Evolutionary conservation across 2,888 invertebrate genomes (phyloP).

Genomic region (Metacarcinus magister): DNA sequence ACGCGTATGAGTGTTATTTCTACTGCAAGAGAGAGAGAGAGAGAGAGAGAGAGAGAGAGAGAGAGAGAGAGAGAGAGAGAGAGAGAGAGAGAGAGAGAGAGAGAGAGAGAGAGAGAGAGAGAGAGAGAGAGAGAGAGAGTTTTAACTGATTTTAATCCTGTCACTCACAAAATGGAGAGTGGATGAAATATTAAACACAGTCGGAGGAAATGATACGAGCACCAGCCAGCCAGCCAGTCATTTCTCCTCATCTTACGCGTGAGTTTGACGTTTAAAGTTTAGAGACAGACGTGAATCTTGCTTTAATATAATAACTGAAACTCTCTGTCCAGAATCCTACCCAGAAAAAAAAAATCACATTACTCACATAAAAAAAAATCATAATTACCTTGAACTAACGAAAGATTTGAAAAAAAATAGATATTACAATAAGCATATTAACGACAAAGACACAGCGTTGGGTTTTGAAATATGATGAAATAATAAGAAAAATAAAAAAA

Average conservation of each 20-base stretch:
- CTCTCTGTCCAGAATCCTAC: background rate
- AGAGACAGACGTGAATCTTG: background rate
- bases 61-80: conserved; percentile 2
- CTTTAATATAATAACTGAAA: background rate
- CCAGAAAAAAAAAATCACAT: background rate
- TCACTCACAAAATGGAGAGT: background rate
- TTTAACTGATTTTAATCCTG: background rate
- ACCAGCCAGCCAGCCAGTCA: background rate
- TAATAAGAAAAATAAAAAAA: background rate
- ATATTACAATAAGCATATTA: background rate
- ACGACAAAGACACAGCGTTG: background rate
- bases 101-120: conserved; percentile 5
- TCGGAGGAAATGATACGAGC: background rate
- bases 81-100: conserved; percentile 2
- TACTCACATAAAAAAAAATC: background rate
- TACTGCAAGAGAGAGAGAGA: background rate
- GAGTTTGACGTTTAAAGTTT: background rate
- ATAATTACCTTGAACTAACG: background rate
- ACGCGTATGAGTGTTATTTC: background rate
- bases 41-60: conserved; percentile 2
- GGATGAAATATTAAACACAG: background rate
- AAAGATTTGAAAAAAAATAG: background rate
- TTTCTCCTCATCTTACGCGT: background rate
- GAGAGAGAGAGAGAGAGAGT: background rate
- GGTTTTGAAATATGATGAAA: background rate